Evolutionary conservation across 2,888 invertebrate genomes (phyloP), one percentile per base, ranked within the genome.

Genomic region (Meiosimyza decipiens): DNA sequence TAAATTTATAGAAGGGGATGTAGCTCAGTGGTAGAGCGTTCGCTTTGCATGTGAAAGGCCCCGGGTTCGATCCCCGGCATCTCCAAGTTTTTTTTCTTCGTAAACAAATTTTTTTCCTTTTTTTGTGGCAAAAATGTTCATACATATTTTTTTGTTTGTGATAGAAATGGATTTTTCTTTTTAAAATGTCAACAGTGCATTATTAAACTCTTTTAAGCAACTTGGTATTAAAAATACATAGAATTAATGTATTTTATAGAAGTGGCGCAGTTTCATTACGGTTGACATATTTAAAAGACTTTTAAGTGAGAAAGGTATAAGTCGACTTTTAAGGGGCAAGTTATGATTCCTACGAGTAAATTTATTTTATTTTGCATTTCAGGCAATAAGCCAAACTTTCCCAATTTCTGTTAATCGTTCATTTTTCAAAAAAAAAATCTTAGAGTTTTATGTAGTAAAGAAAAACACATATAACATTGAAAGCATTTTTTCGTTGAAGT

Each of bases 21-120:
- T 95, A 95, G 95, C 95, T 95, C 95, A 95, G 95, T 95, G 95
- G 95, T 95, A 95, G 95, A 95, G 95, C 95, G 95, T 95, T 95
- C 95, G 95, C 95, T 95, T 95, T 95, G 95, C 95, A 95, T 95
- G 59, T 66, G 62, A 66, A 52, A 69, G 76, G 76, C 73, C 74
- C 76, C 76, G 76, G 76, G 76, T 76, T 75, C 75, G 73, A 76
- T 76, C 73, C 73, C 76, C 74, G 74, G 73, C 75, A 76, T 76
- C 75, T 76, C 75, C 75, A 76, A 49, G 7, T 28, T 16, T 22
- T 51, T 54, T 55, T 15, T 52, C 7, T 40, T 65, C 4, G 4
- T 28, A 3, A 28, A 51, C 12, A 55, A 18, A n/a, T 51, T 47
- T 13, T 1, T 57, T 16, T 16, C 7, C 67, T 40, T 64, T 52